These are phyloP conservation scores for Hippocampus abdominalis DNA, from an alignment of 2,113 vertebrate species.

Conservation along the genomic window DNA sequence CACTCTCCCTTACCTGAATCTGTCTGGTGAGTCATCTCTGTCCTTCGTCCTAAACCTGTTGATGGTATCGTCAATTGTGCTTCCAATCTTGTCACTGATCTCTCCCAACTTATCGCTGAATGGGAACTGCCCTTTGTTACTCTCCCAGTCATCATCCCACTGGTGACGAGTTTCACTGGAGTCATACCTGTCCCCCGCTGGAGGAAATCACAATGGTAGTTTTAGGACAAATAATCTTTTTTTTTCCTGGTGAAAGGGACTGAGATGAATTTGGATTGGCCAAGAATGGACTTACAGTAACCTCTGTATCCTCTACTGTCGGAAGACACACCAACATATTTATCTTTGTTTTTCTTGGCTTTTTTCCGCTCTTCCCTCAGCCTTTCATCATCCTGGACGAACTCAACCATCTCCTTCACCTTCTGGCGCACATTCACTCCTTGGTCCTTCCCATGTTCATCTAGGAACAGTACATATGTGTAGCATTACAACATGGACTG, in stretches of 20 bases:
- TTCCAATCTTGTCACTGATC: conserved; percentile 96
- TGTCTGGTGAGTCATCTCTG: conserved; percentile 91
- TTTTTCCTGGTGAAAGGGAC: not conserved
- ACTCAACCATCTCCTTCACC: conserved; percentile 94
- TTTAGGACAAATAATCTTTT: not conserved
- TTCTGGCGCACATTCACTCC: conserved; percentile 97
- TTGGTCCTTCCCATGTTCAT: conserved; percentile 97
- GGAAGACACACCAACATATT: conserved; percentile 93
- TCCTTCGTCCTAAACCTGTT: conserved; percentile 93
- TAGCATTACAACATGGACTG: not conserved
- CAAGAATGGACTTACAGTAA: conserved; percentile 77
- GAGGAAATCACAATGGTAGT: conserved; percentile 13
- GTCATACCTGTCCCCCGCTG: conserved; percentile 84
- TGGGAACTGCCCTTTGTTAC: conserved; percentile 84
- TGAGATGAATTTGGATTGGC: not conserved
- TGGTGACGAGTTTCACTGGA: conserved; percentile 78
- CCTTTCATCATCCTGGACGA: conserved; percentile 94
- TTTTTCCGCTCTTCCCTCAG: conserved; percentile 96
- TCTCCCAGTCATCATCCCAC: conserved; percentile 98
- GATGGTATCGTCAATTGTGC: conserved; percentile 95
- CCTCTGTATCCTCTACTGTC: conserved; percentile 84
- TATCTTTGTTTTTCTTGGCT: conserved; percentile 97
- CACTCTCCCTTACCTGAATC: conserved; percentile 79
- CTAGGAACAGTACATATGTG: conserved; percentile 53
- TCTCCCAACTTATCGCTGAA: conserved; percentile 96